A percentile compares a stretch with the other conserved stretches of the same genome.
phyloP scores from a whole-genome alignment of 2,888 invertebrate species.

The Choristoneura rosaceana region DNA sequence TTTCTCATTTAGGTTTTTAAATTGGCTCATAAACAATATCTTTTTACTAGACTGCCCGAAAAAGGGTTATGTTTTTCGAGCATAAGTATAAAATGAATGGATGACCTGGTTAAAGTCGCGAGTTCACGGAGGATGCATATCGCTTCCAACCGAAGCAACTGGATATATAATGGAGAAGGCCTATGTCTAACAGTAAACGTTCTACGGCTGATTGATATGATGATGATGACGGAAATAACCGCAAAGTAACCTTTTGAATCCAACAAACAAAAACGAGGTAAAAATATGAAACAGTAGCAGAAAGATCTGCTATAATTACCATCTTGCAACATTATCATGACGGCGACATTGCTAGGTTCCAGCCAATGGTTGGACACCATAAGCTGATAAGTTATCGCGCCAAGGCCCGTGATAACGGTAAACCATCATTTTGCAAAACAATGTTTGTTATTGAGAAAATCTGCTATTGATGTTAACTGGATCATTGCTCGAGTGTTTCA shows the following conservation, averaged over 20 bases:
- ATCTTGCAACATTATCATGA: conserved; percentile 22
- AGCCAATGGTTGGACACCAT: conserved; percentile 31
- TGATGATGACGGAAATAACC: no score
- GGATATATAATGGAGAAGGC: no score
- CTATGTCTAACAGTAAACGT: no score
- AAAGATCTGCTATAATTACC: conserved; percentile 16
- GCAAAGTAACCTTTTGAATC: no score
- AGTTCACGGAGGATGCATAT: no score
- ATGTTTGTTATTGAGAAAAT: conserved; percentile 5
- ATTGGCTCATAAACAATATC: not conserved
- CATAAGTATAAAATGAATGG: no score
- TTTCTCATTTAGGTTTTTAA: not conserved
- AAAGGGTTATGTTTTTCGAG: no score
- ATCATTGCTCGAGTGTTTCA: no score
- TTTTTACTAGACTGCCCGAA: no score
- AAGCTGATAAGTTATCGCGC: conserved; percentile 28
- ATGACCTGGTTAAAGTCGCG: no score
- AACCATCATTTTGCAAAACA: conserved; percentile 23
- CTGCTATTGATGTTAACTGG: not conserved
- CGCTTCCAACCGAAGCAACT: no score
- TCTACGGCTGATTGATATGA: no score
- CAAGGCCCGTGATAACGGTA: conserved; percentile 33
- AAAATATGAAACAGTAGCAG: not conserved
- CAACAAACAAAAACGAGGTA: not conserved
- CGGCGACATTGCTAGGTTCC: conserved; percentile 19